These are phyloP conservation scores for Leucophenga varia DNA, from an alignment of 1,140 invertebrate genomes.

Conservation along the genomic window DNA sequence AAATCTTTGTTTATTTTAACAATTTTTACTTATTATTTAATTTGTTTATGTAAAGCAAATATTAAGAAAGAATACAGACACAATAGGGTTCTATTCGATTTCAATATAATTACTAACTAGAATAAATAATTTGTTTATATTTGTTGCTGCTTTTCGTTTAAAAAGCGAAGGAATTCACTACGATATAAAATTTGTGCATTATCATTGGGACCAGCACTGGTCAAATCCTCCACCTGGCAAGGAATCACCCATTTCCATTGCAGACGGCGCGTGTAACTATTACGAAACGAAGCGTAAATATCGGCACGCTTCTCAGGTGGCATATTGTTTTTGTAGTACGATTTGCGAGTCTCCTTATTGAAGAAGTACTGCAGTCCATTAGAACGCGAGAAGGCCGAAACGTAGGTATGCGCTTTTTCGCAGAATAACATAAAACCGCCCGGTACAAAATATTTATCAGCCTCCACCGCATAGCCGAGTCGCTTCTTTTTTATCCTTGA, in stretches of 20 bases:
- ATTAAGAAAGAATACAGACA: too few relatives aligned
- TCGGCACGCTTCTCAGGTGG: constrained; percentile 8
- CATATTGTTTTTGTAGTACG: constrained; percentile 16
- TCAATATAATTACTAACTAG: too few relatives aligned
- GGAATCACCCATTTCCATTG: constrained; percentile 25
- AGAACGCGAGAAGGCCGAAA: constrained; percentile 12
- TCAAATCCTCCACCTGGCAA: constrained; percentile 20
- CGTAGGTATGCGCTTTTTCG: constrained; percentile 14
- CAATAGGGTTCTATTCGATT: too few relatives aligned
- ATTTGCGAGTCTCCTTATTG: constrained; percentile 5
- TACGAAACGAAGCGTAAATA: constrained; percentile 20
- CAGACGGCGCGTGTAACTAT: constrained; percentile 14
- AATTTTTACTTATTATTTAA: too few relatives aligned
- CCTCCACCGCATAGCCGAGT: not conserved
- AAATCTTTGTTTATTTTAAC: too few relatives aligned
- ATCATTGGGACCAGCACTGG: too few relatives aligned
- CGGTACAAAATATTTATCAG: constrained; percentile 26
- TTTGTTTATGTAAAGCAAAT: too few relatives aligned
- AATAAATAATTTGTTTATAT: too few relatives aligned
- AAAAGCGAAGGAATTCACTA: too few relatives aligned
- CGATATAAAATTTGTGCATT: too few relatives aligned
- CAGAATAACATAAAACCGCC: constrained; percentile 19
- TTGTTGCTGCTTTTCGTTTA: too few relatives aligned
- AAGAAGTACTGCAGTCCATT: constrained; percentile 19
- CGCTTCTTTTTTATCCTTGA: constrained; percentile 19